A percentile compares a stretch with the other conserved stretches of the same genome.
phyloP scores from a whole-genome alignment of 2,113 vertebrate species.

The Bucco capensis region DNA sequence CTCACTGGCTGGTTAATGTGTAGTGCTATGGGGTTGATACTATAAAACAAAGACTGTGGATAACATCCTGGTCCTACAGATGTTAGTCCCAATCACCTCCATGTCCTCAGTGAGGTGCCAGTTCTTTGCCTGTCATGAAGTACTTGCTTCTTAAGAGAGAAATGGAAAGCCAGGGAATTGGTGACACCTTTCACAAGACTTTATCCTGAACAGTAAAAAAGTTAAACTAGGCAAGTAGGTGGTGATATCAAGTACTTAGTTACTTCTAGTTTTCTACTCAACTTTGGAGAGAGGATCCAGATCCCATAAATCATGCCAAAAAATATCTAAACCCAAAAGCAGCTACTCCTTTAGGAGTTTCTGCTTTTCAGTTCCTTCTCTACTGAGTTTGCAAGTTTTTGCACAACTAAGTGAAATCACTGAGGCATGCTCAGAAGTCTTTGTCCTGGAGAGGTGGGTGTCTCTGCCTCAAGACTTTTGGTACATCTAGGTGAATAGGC shows the following conservation, averaged over 20 bases:
- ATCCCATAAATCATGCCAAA: not conserved
- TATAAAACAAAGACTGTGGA: not conserved
- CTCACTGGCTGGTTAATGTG: not conserved
- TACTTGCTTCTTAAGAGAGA: not conserved
- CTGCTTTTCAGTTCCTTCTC: not conserved
- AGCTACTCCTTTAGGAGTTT: not conserved
- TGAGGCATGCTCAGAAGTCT: not conserved
- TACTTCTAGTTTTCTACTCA: not conserved
- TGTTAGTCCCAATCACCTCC: not conserved
- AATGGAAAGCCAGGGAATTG: not conserved
- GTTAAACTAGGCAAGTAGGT: not conserved
- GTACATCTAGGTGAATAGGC: not conserved
- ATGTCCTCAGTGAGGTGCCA: not conserved
- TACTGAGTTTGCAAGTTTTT: not conserved
- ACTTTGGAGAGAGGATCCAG: not conserved
- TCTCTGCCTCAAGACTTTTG: not conserved
- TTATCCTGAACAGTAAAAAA: not conserved
- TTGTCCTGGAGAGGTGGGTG: not conserved
- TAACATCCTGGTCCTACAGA: not conserved
- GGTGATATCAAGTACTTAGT: not conserved
- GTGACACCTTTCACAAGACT: not conserved
- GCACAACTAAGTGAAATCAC: not conserved
- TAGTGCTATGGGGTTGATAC: not conserved
- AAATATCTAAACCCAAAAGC: not conserved
- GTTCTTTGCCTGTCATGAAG: not conserved